Evolutionary conservation across 2,888 invertebrate species (phyloP).

Genomic region (Cyaniris semiargus): DNA sequence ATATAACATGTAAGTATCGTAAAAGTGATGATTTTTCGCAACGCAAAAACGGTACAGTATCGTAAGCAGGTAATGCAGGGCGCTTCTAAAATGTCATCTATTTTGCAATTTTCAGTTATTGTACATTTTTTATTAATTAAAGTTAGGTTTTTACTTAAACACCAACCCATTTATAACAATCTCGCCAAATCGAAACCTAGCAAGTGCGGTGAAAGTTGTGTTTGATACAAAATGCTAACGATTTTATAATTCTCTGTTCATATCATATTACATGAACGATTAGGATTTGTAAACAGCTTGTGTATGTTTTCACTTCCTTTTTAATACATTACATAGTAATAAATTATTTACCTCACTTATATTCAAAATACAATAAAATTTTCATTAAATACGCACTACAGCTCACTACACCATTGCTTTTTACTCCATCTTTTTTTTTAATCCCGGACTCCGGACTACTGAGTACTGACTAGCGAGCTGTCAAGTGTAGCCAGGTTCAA

Average conservation of each 20-base stretch:
- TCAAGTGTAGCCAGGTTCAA: too few relatives aligned
- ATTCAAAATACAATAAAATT: conserved; percentile 18
- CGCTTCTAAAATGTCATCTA: background rate
- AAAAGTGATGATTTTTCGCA: background rate
- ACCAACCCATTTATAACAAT: background rate
- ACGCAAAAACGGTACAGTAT: background rate
- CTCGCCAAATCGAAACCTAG: conserved; percentile 31
- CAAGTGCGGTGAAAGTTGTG: conserved; percentile 57
- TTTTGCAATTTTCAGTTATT: background rate
- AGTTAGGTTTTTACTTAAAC: background rate
- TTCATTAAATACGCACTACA: conserved; percentile 23
- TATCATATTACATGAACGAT: background rate
- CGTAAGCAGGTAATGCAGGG: background rate
- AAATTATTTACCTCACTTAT: background rate
- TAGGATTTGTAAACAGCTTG: background rate
- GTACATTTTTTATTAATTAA: background rate
- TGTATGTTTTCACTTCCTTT: background rate
- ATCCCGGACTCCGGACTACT: too few relatives aligned
- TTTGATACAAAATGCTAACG: conserved; percentile 39
- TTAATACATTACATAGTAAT: background rate
- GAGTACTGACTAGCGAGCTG: too few relatives aligned
- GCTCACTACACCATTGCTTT: conserved; percentile 24
- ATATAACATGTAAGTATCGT: background rate
- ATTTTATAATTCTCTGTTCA: conserved; percentile 19
- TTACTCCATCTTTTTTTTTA: conserved; percentile 27